A percentile compares a stretch with the other conserved stretches of the same genome.
These are phyloP conservation scores for Eupeodes latifasciatus DNA, from an alignment of 2,888 invertebrate species.

Conservation along the genomic window DNA sequence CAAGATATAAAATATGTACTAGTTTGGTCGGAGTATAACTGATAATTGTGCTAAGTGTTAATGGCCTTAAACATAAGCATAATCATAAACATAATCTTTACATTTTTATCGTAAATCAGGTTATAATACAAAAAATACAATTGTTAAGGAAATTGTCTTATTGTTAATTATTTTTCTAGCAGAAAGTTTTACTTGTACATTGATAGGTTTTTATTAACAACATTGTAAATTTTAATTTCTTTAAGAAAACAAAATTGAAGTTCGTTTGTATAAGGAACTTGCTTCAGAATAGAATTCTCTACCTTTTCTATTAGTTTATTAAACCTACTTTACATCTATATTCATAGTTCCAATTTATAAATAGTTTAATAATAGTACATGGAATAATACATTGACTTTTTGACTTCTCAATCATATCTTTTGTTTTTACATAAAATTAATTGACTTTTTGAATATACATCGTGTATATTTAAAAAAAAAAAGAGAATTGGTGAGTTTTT, in stretches of 20 bases:
- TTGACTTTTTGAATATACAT: no score
- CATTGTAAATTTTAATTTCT: background rate
- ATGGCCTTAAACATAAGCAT: background rate
- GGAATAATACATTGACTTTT: no score
- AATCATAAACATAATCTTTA: background rate
- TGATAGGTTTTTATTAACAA: background rate
- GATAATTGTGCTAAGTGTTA: background rate
- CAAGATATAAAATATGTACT: no score
- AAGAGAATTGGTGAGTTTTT: no score
- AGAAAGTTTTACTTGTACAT: background rate
- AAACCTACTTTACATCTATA: background rate
- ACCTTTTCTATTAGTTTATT: background rate
- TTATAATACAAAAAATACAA: no score
- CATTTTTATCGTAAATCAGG: no score
- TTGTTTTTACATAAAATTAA: no score
- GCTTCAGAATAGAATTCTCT: constrained; percentile 2
- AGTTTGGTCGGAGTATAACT: background rate
- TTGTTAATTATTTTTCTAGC: background rate
- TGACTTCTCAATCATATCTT: no score
- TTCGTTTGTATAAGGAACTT: constrained; percentile 43
- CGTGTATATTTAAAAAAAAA: no score
- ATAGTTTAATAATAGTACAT: no score
- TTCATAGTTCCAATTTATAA: background rate
- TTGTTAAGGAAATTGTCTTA: no score
- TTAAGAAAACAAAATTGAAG: background rate